These are phyloP conservation scores for Hippocampus guttulatus DNA, from an alignment of 2,113 vertebrate species.

Conservation along the genomic window DNA sequence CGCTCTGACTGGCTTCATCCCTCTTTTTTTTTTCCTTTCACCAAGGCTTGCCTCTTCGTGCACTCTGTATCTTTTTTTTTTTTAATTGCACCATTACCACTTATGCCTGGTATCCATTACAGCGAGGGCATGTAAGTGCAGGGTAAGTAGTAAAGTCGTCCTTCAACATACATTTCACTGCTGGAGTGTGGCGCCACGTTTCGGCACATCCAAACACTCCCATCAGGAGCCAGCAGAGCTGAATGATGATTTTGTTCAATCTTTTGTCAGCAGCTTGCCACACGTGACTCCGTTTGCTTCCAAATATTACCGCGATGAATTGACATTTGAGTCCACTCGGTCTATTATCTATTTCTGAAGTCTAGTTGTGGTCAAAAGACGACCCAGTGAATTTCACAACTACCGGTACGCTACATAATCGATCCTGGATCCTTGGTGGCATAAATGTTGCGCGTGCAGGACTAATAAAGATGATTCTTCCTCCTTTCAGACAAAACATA, in stretches of 20 bases:
- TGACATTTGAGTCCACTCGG: slow-evolving; percentile 15
- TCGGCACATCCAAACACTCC: slow-evolving; percentile 30
- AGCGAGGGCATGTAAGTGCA: slow-evolving; percentile 67
- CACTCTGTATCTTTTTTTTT: slow-evolving; percentile 47
- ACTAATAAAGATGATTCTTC: too few relatives aligned
- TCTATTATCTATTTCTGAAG: neutral
- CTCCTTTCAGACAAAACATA: slow-evolving; percentile 8
- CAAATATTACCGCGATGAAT: neutral
- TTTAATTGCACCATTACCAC: slow-evolving; percentile 70
- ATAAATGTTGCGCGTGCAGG: too few relatives aligned
- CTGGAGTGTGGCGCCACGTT: slow-evolving; percentile 61
- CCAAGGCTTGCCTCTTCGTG: slow-evolving; percentile 29
- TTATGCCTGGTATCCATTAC: slow-evolving; percentile 71
- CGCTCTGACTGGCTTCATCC: slow-evolving; percentile 22
- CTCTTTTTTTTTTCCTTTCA: slow-evolving; percentile 20
- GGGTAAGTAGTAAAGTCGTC: slow-evolving; percentile 67
- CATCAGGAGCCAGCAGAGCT: slow-evolving; percentile 30
- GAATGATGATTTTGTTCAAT: slow-evolving; percentile 33
- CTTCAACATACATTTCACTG: slow-evolving; percentile 52
- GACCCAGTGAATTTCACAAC: too few relatives aligned
- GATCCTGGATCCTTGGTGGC: too few relatives aligned
- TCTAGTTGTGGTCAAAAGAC: neutral
- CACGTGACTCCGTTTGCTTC: neutral
- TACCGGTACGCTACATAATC: too few relatives aligned
- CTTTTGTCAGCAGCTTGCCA: slow-evolving; percentile 19